Base-by-base conservation (phyloP, 2,113 vertebrate species). In the Etheostoma cragini region DNA sequence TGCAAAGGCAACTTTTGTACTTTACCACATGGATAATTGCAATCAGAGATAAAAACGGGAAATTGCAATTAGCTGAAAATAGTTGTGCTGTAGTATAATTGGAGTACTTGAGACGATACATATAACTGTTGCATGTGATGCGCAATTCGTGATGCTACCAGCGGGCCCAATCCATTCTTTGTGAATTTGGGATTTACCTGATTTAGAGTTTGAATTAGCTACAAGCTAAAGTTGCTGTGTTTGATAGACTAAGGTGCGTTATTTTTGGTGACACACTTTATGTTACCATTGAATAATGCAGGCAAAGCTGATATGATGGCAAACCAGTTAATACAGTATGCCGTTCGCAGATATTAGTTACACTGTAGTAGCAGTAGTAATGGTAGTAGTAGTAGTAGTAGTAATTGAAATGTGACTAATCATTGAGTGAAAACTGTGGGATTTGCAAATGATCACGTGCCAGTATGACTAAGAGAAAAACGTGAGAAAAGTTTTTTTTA, bases 401-500 rank as follows among this genome's bases (percentile, higher is more conserved):
- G 30, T 30, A 30, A 30, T 30, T 30, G 30, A 47, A 82, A 82
- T 73, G 70, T 54, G 72, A 91, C 62, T 63, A 79, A 68, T 77
- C 66, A 85, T 79, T n/a, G 53, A 71, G 12, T 76, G 35, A 78
- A 91, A 72, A 54, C 56, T 42, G 22, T 60, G 49, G 66, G 57
- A 86, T 92, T 87, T 46, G 62, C 6, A 52, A 13, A 26, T 78
- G 50, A 80, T 64, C 60, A 62, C 60, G 11, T 72, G 63, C 46
- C n/a, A 47, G 66, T 6, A 22, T 45, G 30, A 67, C 26, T 50
- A 46, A 63, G 60, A 61, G 61, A 82, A 70, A 89, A 82, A 64
- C 24, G 54, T 35, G 42, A 66, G 14, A 85, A 83, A 85, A 68
- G 11, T 82, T 60, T 65, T 64, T 73, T 60, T 33, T 35, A 78